A percentile compares a stretch with the other conserved stretches of the same genome.
phyloP scores from a whole-genome alignment of 2,797 vertebrate genomes.

The Potorous gilbertii region DNA sequence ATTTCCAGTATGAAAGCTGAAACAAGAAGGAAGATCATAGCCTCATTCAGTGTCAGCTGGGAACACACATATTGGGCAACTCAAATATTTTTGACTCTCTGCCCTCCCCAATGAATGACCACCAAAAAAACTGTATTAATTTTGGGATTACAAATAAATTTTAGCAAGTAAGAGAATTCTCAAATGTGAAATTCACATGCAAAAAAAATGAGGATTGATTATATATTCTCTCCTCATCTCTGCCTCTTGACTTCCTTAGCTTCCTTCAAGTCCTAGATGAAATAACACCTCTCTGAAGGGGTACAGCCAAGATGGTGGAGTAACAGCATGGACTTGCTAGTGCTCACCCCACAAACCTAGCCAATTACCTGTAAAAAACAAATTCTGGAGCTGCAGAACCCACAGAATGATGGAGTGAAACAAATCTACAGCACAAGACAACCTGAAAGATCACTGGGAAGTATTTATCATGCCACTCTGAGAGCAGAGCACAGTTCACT shows the following conservation, averaged over 20 bases:
- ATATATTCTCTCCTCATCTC: neutral
- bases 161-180: neutral
- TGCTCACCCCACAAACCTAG: too few relatives aligned
- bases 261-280: neutral
- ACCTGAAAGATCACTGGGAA: too few relatives aligned
- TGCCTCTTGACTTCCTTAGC: neutral
- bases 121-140: neutral
- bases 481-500: too few relatives aligned
- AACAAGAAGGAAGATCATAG: neutral
- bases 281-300: too few relatives aligned
- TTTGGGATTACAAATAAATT: neutral
- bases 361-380: too few relatives aligned
- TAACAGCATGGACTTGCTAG: too few relatives aligned
- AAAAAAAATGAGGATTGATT: neutral
- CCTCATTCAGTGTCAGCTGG: neutral
- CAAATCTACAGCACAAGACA: too few relatives aligned
- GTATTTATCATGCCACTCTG: too few relatives aligned
- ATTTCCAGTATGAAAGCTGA: neutral
- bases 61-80: neutral
- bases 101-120: neutral
- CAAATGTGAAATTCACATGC: neutral
- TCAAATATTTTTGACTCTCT: neutral
- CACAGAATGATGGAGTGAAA: too few relatives aligned
- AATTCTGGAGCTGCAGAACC: too few relatives aligned
- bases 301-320: too few relatives aligned